Evolutionary conservation across 37 sponge, comb jelly and placozoan species (phyloP).

Genomic region (Axinella damicornis): DNA sequence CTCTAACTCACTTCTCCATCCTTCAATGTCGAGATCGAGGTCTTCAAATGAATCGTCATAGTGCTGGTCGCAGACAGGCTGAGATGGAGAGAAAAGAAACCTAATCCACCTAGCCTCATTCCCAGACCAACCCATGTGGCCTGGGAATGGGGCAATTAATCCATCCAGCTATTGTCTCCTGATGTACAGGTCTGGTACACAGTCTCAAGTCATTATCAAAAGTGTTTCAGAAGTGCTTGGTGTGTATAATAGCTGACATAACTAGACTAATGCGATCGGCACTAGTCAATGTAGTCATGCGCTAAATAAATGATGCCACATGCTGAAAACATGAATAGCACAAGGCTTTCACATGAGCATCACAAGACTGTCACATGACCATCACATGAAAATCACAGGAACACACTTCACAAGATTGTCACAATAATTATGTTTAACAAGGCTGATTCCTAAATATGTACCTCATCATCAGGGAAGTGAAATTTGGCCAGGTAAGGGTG

Average conservation of each 20-base stretch:
- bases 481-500: constrained; percentile 88
- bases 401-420: too few species aligned
- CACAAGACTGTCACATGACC: neutral
- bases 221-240: too few species aligned
- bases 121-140: too few species aligned
- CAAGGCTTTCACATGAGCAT: neutral
- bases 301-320: neutral
- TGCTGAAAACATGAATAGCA: too few species aligned
- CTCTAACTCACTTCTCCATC: constrained; percentile 49
- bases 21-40: constrained; percentile 29
- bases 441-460: neutral
- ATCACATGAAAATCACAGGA: neutral
- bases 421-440: neutral
- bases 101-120: too few species aligned
- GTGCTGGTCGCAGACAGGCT: constrained; percentile 46
- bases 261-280: too few species aligned
- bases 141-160: too few species aligned
- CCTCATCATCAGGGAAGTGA: constrained; percentile 89
- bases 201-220: too few species aligned
- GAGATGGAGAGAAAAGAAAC: neutral
- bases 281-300: neutral
- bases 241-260: too few species aligned
- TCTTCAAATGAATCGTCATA: constrained; percentile 60
- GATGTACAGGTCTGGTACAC: too few species aligned
- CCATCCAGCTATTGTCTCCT: too few species aligned